phyloP scores from a whole-genome alignment of 2,113 vertebrate genomes.

The Campylomormyrus tamandua region DNA sequence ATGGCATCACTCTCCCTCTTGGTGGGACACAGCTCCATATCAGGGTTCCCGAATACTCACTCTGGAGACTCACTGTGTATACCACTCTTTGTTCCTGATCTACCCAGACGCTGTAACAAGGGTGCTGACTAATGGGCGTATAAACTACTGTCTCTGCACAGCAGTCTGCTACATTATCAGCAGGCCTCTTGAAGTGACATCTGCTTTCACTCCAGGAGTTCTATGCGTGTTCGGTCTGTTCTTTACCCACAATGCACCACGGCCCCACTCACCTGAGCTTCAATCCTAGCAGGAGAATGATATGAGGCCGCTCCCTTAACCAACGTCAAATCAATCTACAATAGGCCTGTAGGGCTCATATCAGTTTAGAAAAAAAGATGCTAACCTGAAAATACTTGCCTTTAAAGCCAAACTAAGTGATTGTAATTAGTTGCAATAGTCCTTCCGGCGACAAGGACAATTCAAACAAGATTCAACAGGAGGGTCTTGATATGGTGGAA shows the following conservation, averaged over 20 bases:
- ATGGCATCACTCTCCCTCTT: neutral
- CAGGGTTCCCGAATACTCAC: neutral
- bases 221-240: neutral
- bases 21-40: neutral
- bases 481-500: neutral
- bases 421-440: neutral
- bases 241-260: neutral
- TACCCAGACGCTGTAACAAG: neutral
- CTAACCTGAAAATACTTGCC: neutral
- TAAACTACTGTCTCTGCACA: neutral
- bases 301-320: neutral
- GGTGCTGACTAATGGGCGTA: neutral
- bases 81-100: neutral
- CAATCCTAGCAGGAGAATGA: neutral
- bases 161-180: neutral
- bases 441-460: neutral
- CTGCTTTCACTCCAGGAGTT: neutral
- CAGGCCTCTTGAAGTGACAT: neutral
- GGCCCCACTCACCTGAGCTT: neutral
- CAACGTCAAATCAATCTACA: neutral
- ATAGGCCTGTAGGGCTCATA: neutral
- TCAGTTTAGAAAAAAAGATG: neutral
- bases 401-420: neutral
- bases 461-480: neutral
- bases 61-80: neutral